Evolutionary conservation across 2,888 invertebrate species (phyloP), one percentile per base, ranked within the genome.

Genomic region (Polydesmus complanatus): DNA sequence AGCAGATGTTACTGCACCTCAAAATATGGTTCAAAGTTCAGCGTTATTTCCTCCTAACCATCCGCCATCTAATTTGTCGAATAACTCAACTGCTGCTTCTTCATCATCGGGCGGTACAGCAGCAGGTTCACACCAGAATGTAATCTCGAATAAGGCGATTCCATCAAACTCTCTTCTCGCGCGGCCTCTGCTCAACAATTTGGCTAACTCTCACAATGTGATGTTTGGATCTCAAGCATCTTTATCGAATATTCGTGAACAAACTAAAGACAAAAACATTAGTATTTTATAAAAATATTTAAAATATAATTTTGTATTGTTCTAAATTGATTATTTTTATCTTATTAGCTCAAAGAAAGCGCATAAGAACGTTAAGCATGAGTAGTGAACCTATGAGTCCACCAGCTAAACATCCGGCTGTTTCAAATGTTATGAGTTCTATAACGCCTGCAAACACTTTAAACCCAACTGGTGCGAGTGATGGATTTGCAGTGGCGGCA

Each of bases 1-100:
- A 54, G 57, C 66, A 14, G 68, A 69, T 48, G 14, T 8, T 37
- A 5, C 37, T 37, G 19, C 52, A 52, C n/a, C n/a, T 11, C 52
- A 19, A 52, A 11, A 8, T 11, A 19, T n/a, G 52, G 37, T 14
- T 37, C 37, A 37, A 37, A 37, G 14, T 37, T 5, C 37, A n/a
- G n/a, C n/a, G n/a, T n/a, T n/a, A n/a, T n/a, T n/a, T n/a, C n/a
- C n/a, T n/a, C n/a, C n/a, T n/a, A n/a, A n/a, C n/a, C n/a, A n/a
- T n/a, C n/a, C n/a, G n/a, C n/a, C n/a, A n/a, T n/a, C n/a, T n/a
- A n/a, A n/a, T n/a, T n/a, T n/a, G n/a, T n/a, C n/a, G n/a, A n/a
- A n/a, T n/a, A n/a, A 37, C 14, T 37, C 37, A 37, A 37, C 37
- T 8, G 37, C 37, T 8, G 37, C 14, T 22, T n/a, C 19, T 1